Evolutionary conservation across 2,888 invertebrate genomes (phyloP).

Genomic region (Limnephilus lunatus): DNA sequence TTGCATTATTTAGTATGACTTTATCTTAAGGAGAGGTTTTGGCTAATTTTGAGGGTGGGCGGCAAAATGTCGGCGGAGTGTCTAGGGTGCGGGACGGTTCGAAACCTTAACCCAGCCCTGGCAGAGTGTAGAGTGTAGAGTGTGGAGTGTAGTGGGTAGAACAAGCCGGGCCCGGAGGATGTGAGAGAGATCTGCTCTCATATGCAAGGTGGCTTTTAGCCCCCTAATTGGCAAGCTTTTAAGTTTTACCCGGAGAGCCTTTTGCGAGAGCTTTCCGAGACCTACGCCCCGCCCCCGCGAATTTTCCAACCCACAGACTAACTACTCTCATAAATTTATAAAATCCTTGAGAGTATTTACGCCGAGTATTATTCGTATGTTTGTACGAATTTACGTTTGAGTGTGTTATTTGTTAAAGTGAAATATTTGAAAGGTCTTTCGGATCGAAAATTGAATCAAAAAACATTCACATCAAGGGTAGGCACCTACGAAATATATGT

Average conservation of each 20-base stretch:
- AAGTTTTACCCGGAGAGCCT: conserved; percentile 74
- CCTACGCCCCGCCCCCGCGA: conserved; percentile 57
- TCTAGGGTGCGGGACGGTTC: too few species aligned
- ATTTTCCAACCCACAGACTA: conserved; percentile 53
- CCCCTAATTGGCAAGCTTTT: conserved; percentile 78
- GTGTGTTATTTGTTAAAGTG: neutral
- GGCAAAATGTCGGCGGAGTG: neutral
- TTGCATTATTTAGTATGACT: too few species aligned
- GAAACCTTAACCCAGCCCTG: too few species aligned
- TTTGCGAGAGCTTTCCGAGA: conserved; percentile 62
- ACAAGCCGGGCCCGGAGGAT: conserved; percentile 15
- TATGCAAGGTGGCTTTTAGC: conserved; percentile 77
- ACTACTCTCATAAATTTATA: conserved; percentile 44
- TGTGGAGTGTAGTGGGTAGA: neutral
- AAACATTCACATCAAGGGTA: neutral
- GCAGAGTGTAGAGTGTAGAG: too few species aligned
- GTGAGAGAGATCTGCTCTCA: conserved; percentile 67
- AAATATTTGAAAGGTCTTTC: neutral
- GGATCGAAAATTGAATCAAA: neutral
- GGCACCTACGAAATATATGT: too few species aligned
- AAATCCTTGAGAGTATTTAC: conserved; percentile 24
- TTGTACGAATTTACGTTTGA: neutral
- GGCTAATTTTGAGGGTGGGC: too few species aligned
- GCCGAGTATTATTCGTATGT: neutral
- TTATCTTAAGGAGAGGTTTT: too few species aligned